Evolutionary conservation across 2,888 invertebrate genomes (phyloP).

Genomic region (Dascillus cervinus): DNA sequence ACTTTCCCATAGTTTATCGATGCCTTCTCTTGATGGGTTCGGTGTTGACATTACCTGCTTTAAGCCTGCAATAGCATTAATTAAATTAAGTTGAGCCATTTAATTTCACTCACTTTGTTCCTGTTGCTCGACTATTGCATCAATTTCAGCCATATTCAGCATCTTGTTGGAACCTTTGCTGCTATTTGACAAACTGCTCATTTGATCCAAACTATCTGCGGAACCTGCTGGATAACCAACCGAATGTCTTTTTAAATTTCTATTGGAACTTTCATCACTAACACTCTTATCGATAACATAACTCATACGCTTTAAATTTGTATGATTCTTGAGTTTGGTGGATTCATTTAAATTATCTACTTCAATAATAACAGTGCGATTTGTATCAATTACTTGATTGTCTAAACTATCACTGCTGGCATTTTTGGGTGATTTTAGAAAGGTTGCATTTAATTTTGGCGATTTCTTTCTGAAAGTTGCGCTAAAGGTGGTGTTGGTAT

Average conservation of each 20-base stretch:
- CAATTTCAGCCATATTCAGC: conserved; percentile 37
- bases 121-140: conserved; percentile 37
- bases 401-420: conserved; percentile 5
- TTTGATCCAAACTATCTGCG: conserved; percentile 38
- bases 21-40: conserved; percentile 23
- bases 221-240: conserved; percentile 31
- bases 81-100: conserved; percentile 1
- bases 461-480: conserved; percentile 18
- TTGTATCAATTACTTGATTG: conserved; percentile 9
- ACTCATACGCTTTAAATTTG: conserved; percentile 10
- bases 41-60: conserved; percentile 39
- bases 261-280: conserved; percentile 4
- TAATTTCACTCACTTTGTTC: conserved; percentile 35
- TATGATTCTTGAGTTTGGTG: conserved; percentile 1
- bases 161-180: conserved; percentile 36
- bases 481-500: conserved; percentile 13
- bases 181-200: conserved; percentile 36
- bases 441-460: conserved; percentile 22
- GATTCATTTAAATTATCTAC: conserved; percentile 6
- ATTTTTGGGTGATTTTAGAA: conserved; percentile 15
- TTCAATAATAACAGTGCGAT: conserved; percentile 9
- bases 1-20: conserved; percentile 23
- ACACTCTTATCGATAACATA: conserved; percentile 11
- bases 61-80: conserved; percentile 24
- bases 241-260: conserved; percentile 16